Evolutionary conservation across 2,888 invertebrate genomes (phyloP), one percentile per base, ranked within the genome.

Genomic region (Odontothrips loti): DNA sequence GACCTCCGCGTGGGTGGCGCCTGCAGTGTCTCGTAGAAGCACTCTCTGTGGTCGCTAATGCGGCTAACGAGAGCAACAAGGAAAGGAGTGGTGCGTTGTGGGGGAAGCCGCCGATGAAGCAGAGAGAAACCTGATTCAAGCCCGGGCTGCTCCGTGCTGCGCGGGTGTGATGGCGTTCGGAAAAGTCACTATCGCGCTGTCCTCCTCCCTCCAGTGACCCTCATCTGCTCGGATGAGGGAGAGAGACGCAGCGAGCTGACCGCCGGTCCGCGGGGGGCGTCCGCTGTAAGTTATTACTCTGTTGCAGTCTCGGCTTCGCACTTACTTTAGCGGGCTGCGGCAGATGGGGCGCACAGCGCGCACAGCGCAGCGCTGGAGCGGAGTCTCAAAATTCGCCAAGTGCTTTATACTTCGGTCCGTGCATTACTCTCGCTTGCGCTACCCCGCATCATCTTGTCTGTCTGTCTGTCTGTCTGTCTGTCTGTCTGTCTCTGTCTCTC

Each of bases 231-330:
- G 34, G 34, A 43, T 43, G 34, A 43, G 58, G 15, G 58, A 58
- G 58, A 58, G 58, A 58, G 58, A 15, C 58, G 17, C 20, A 58
- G 58, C 58, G 58, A 58, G 58, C 58, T 58, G 58, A 20, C 58
- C 58, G 58, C 34, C 34, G 34, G 3, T 2, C 34, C 34, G 34
- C 34, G 34, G 34, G 3, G 34, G 34, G 3, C 34, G 34, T 43
- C 34, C 34, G 34, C 34, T 43, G 68, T 75, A 27, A 75, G 27
- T 75, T 75, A 75, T 75, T 75, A 75, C 68, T 27, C 68, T 15
- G 34, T 27, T 12, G 27, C 27, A 75, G 68, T 75, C 68, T 75
- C 68, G 23, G 68, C 27, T 75, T 75, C 68, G 68, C 68, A 75
- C 68, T 75, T 12, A 75, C 68, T 75, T n/a, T 75, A 27, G 58